A percentile compares a stretch with the other conserved stretches of the same genome.
phyloP scores from a whole-genome alignment of 2,797 vertebrate species.

The Syngnathus rostellatus region DNA sequence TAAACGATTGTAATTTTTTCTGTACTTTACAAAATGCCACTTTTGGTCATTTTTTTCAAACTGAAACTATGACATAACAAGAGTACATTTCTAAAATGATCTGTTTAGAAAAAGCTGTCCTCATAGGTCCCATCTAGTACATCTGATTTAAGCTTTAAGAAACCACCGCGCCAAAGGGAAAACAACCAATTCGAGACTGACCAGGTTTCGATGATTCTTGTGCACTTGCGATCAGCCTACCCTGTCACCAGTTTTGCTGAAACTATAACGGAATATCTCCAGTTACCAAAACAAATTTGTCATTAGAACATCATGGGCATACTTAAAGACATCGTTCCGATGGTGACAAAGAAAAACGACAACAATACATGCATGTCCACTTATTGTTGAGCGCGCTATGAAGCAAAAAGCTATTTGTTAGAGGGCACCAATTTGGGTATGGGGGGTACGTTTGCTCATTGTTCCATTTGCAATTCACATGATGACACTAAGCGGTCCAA shows the following conservation, averaged over 20 bases:
- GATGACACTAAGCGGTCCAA: conserved; percentile 47
- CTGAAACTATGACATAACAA: too few relatives aligned
- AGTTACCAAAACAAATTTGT: not conserved
- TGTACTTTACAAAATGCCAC: too few relatives aligned
- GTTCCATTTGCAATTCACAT: conserved; percentile 39
- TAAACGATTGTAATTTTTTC: too few relatives aligned
- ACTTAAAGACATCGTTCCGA: conserved; percentile 21
- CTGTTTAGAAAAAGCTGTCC: not conserved
- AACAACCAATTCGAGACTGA: not conserved
- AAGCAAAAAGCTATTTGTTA: conserved; percentile 37
- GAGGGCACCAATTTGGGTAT: conserved; percentile 16
- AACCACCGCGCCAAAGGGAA: not conserved
- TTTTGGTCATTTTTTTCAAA: too few relatives aligned
- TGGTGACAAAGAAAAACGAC: conserved; percentile 11
- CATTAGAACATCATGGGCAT: not conserved
- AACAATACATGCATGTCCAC: conserved; percentile 25
- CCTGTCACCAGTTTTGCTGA: not conserved
- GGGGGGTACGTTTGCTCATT: conserved; percentile 28
- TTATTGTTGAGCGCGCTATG: conserved; percentile 23
- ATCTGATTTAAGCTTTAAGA: not conserved
- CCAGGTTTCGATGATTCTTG: not conserved
- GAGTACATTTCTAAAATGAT: too few relatives aligned
- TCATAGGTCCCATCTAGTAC: not conserved
- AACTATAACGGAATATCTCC: not conserved
- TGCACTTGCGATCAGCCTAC: too few relatives aligned